These are phyloP conservation scores for Dichetophora obliterata DNA, from an alignment of 2,888 invertebrate species.

Conservation along the genomic window DNA sequence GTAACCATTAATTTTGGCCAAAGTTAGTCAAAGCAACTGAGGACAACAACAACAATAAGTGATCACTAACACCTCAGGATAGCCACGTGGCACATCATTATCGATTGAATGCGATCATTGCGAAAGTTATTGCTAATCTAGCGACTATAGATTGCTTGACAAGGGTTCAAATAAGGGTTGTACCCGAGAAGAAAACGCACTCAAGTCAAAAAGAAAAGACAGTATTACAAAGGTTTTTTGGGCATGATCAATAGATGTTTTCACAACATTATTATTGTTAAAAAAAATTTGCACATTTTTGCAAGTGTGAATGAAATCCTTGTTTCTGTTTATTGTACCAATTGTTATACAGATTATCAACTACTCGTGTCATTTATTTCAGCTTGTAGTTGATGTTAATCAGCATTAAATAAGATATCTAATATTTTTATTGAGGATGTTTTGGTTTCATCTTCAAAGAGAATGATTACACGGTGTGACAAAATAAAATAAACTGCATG, in stretches of 20 bases:
- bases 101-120: conserved; percentile 41
- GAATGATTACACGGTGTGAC: too few relatives aligned
- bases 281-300: background rate
- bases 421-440: background rate
- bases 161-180: background rate
- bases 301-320: background rate
- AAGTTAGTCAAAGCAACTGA: too few relatives aligned
- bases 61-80: background rate
- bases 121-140: conserved; percentile 22
- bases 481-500: too few relatives aligned
- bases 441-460: too few relatives aligned
- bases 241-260: conserved; percentile 21
- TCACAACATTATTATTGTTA: conserved; percentile 16
- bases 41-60: too few relatives aligned
- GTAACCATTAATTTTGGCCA: too few relatives aligned
- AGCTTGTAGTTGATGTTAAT: background rate
- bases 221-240: background rate
- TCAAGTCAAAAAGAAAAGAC: conserved; percentile 1
- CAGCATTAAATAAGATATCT: background rate
- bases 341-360: too few relatives aligned
- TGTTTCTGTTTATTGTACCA: background rate
- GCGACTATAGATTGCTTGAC: background rate
- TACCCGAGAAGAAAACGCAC: background rate
- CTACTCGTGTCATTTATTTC: background rate
- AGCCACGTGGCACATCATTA: conserved; percentile 42